Evolutionary conservation across 1,140 invertebrate genomes (phyloP), one percentile per base, ranked within the genome.

Genomic region (Eulimnadia texana): DNA sequence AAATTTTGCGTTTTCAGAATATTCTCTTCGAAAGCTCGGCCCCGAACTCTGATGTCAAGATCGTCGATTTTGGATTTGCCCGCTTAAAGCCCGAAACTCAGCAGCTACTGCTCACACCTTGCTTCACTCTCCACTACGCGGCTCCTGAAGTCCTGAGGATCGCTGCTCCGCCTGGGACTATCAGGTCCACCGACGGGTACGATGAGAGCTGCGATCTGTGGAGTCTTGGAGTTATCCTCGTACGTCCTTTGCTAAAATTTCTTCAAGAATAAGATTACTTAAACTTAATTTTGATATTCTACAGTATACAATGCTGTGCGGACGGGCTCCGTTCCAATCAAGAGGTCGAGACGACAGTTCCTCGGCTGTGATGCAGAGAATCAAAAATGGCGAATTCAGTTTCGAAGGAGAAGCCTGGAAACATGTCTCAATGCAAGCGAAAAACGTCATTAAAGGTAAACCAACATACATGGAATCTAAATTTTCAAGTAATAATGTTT

Each of bases 11-110:
- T 60, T 71, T 72, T 20, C 68, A 82, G 77, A 92, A 92, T 72
- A 74, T 92, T 9, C 72, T 90, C 2, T 91, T 88, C 67, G 79
- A 79, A 29, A 75, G 80, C 62, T 68, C 74, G 10, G 72, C 74
- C 23, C 78, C 82, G 6, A 78, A 83, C 61, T 80, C 85, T 0
- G 78, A 82, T 55, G 78, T 92, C 0, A 90, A 90, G 72, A 80
- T 94, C 24, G 84, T 94, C 0, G 90, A 94, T 72, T 94, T 94
- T 78, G 90, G 91, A 42, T 93, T 92, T 76, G 87, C 90, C 16
- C 78, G 88, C 28, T 72, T 85, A 67, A 79, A 82, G 66, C 78
- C 81, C 10, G 77, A 79, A 65, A 73, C 77, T 20, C 82, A 82
- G 65, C 75, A 77, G 63, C 69, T 79, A 57, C 75, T 88, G 68